These are phyloP conservation scores for Drosophila kanapiae DNA, from an alignment of 1,140 invertebrate genomes.

Conservation along the genomic window DNA sequence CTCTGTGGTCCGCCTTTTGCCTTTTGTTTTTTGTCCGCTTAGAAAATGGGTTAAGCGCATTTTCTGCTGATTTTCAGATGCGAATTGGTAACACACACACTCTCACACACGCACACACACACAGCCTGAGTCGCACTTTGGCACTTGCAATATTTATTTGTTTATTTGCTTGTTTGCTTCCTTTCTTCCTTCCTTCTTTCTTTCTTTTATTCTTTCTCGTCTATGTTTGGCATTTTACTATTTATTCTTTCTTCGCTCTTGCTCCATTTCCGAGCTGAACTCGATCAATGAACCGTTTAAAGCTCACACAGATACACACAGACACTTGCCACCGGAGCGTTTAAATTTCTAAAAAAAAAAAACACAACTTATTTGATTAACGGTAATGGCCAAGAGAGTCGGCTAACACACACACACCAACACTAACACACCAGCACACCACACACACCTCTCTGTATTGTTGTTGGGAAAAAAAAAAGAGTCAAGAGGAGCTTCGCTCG, in stretches of 20 bases:
- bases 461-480: slow-evolving; percentile 36
- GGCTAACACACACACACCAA: slow-evolving; percentile 22
- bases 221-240: slow-evolving; percentile 31
- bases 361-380: slow-evolving; percentile 77
- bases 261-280: slow-evolving; percentile 72
- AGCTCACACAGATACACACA: slow-evolving; percentile 42
- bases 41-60: slow-evolving; percentile 75
- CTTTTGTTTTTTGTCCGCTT: slow-evolving; percentile 24
- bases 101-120: slow-evolving; percentile 24
- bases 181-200: slow-evolving; percentile 15
- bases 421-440: slow-evolving; percentile 33
- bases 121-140: slow-evolving; percentile 24
- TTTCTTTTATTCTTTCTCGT: slow-evolving; percentile 15
- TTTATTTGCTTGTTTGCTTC: slow-evolving; percentile 25
- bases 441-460: slow-evolving; percentile 34
- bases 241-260: slow-evolving; percentile 38
- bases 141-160: slow-evolving; percentile 69
- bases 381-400: slow-evolving; percentile 72
- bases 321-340: slow-evolving; percentile 58
- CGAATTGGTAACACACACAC: slow-evolving; percentile 54
- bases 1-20: slow-evolving; percentile 8
- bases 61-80: slow-evolving; percentile 31
- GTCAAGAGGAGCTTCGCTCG: slow-evolving; percentile 26
- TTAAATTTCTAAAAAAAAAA: slow-evolving; percentile 79
- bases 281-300: slow-evolving; percentile 81